phyloP scores from a whole-genome alignment of 92 coral and sea anemone species.

The Phenganax subtilis region DNA sequence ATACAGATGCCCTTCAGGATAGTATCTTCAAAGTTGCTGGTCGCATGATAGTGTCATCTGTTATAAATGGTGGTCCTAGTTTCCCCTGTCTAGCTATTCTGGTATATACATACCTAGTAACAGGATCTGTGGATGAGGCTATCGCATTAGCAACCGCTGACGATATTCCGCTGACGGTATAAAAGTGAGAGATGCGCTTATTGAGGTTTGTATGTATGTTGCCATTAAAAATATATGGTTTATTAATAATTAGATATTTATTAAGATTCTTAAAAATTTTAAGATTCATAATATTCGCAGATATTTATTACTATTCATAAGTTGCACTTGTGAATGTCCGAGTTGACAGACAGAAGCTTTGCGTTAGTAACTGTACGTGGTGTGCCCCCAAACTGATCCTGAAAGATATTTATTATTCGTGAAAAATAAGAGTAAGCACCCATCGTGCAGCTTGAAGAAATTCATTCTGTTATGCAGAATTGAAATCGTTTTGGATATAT shows the following conservation, averaged over 20 bases:
- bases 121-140: neutral
- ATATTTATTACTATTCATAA: neutral
- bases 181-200: neutral
- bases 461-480: too few species aligned
- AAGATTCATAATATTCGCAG: neutral
- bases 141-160: neutral
- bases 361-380: too few species aligned
- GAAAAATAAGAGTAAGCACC: too few species aligned
- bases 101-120: conserved; percentile 40
- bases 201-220: neutral
- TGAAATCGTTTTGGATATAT: too few species aligned
- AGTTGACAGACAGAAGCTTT: neutral
- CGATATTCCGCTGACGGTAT: neutral
- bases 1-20: conserved; percentile 53
- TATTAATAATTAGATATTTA: too few species aligned
- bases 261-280: neutral
- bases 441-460: too few species aligned
- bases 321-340: conserved; percentile 18
- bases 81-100: conserved; percentile 45
- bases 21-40: conserved; percentile 54
- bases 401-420: too few species aligned
- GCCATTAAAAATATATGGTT: too few species aligned
- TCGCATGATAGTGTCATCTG: conserved; percentile 43
- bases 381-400: too few species aligned
- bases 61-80: conserved; percentile 47